phyloP scores from a whole-genome alignment of 1,140 invertebrate genomes.

The Papilio dardanus region DNA sequence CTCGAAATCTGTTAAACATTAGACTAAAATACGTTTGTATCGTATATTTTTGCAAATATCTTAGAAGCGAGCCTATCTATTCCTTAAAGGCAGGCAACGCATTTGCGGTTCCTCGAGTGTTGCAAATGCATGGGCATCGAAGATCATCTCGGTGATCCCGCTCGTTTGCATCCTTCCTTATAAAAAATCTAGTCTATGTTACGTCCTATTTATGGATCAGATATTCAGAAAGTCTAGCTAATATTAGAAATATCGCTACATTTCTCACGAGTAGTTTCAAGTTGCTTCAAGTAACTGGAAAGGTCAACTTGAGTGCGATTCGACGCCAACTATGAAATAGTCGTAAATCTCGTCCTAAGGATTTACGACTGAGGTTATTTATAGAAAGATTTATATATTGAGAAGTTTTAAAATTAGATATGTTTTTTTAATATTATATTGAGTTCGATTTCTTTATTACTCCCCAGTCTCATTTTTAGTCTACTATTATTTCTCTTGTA shows the following conservation, averaged over 20 bases:
- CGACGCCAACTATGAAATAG: constrained; percentile 14
- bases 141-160: too few species aligned
- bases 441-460: not conserved
- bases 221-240: not conserved
- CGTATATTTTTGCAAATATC: too few species aligned
- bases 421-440: not conserved
- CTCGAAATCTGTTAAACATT: too few species aligned
- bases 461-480: not conserved
- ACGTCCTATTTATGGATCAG: not conserved
- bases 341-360: not conserved
- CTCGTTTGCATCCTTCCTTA: too few species aligned
- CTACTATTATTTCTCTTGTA: too few species aligned
- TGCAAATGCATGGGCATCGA: too few species aligned
- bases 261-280: not conserved
- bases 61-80: too few species aligned
- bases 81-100: too few species aligned
- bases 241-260: constrained; percentile 5
- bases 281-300: not conserved
- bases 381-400: not conserved
- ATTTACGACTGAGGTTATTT: constrained; percentile 13
- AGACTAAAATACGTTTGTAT: too few species aligned
- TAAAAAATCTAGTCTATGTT: not conserved
- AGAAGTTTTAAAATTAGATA: not conserved
- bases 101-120: too few species aligned
- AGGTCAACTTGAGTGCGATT: constrained; percentile 14